Evolutionary conservation across 2,113 vertebrate genomes (phyloP).

Genomic region (Heptranchias perlo): DNA sequence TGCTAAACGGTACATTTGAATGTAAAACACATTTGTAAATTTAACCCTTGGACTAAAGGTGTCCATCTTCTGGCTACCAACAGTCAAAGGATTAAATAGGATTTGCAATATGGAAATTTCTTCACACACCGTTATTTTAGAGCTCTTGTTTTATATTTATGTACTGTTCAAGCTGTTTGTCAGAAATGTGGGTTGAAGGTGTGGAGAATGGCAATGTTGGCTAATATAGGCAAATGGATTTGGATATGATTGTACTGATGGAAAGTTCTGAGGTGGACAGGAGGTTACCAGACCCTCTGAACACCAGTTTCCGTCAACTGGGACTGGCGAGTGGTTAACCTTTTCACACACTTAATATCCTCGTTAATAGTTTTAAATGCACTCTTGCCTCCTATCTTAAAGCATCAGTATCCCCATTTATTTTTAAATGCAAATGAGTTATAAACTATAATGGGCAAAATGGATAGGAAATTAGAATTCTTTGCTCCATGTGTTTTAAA

Average conservation of each 20-base stretch:
- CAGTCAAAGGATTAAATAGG: constrained; percentile 25
- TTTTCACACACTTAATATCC: neutral
- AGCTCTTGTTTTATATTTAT: constrained; percentile 48
- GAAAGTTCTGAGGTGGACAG: neutral
- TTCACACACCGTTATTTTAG: constrained; percentile 21
- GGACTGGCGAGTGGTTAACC: neutral
- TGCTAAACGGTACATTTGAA: neutral
- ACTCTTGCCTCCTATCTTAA: neutral
- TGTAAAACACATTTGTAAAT: constrained; percentile 29
- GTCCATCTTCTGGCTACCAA: neutral
- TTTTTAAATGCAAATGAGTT: neutral
- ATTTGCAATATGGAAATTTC: constrained; percentile 15
- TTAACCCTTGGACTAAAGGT: constrained; percentile 22
- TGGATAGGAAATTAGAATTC: neutral
- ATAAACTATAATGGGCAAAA: too few species aligned
- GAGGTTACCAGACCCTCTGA: neutral
- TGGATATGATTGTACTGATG: neutral
- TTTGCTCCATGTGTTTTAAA: neutral
- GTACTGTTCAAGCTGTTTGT: constrained; percentile 33
- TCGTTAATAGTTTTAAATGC: neutral
- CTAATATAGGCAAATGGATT: neutral
- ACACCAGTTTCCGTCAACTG: neutral
- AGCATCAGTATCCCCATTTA: neutral
- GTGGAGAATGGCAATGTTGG: constrained; percentile 36
- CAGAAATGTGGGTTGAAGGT: constrained; percentile 23